phyloP scores from a whole-genome alignment of 2,797 vertebrate genomes.

The Sebastes flavidus region DNA sequence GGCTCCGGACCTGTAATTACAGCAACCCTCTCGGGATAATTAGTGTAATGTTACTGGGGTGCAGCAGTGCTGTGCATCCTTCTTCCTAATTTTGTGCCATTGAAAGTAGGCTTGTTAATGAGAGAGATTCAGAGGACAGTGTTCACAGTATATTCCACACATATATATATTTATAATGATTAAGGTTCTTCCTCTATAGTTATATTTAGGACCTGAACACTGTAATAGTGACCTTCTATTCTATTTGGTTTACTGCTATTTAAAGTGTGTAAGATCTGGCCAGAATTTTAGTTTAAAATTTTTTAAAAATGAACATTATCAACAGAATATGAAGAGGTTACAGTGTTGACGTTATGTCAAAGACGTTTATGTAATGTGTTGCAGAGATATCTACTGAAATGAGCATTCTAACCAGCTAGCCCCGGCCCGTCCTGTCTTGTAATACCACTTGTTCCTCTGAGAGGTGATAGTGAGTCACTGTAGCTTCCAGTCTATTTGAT shows the following conservation, averaged over 20 bases:
- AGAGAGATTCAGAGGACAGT: neutral
- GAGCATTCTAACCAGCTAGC: no score
- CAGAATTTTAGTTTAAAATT: neutral
- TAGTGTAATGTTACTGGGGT: neutral
- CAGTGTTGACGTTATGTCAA: neutral
- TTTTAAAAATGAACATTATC: neutral
- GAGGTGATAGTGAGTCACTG: neutral
- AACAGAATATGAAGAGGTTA: no score
- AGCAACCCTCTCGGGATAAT: neutral
- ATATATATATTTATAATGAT: neutral
- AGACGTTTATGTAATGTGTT: accelerated
- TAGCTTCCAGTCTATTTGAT: neutral
- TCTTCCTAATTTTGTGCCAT: neutral
- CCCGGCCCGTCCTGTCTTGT: no score
- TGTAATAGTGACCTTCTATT: neutral
- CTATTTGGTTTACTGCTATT: neutral
- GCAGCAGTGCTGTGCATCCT: neutral
- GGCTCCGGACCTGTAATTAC: conserved; percentile 2
- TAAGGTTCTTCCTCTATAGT: neutral
- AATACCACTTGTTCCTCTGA: no score
- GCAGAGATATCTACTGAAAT: neutral
- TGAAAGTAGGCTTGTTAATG: neutral
- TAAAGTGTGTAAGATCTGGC: neutral
- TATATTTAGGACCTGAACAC: neutral
- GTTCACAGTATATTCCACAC: neutral